phyloP scores from a whole-genome alignment of 1,140 invertebrate genomes.

The Eupristina koningsbergeri region DNA sequence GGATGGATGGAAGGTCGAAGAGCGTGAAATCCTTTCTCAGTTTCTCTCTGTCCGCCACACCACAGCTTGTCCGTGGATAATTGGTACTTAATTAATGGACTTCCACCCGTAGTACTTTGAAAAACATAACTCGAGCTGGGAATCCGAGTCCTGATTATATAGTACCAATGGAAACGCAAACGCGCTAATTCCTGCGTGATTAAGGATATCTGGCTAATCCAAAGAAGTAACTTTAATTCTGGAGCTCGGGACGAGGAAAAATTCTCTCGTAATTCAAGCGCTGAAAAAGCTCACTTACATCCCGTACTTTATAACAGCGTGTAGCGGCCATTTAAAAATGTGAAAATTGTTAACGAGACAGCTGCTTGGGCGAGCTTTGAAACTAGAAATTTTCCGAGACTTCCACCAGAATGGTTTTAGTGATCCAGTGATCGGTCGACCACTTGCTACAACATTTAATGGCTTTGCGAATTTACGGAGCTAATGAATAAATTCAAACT shows the following conservation, averaged over 20 bases:
- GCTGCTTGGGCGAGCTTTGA: too few relatives aligned
- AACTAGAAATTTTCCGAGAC: too few relatives aligned
- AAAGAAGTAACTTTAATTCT: not conserved
- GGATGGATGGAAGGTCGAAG: too few relatives aligned
- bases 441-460: too few relatives aligned
- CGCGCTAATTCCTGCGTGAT: not conserved
- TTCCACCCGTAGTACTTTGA: constrained; percentile 47
- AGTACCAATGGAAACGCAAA: not conserved
- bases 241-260: not conserved
- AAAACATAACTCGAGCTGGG: constrained; percentile 7
- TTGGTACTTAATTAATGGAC: constrained; percentile 72
- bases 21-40: constrained; percentile 44
- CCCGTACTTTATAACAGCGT: not conserved
- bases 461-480: too few relatives aligned
- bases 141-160: constrained; percentile 25
- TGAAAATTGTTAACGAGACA: not conserved
- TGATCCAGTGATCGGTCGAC: not conserved
- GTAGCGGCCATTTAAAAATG: not conserved
- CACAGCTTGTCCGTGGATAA: constrained; percentile 60
- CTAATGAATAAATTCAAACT: too few relatives aligned
- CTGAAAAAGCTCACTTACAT: not conserved
- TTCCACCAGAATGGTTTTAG: too few relatives aligned
- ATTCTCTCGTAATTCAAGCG: not conserved
- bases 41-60: constrained; percentile 51
- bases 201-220: not conserved